Evolutionary conservation across 2,797 vertebrate genomes (phyloP), one percentile per base, ranked within the genome.

Genomic region (Tokudaia tokunoshimensis): DNA sequence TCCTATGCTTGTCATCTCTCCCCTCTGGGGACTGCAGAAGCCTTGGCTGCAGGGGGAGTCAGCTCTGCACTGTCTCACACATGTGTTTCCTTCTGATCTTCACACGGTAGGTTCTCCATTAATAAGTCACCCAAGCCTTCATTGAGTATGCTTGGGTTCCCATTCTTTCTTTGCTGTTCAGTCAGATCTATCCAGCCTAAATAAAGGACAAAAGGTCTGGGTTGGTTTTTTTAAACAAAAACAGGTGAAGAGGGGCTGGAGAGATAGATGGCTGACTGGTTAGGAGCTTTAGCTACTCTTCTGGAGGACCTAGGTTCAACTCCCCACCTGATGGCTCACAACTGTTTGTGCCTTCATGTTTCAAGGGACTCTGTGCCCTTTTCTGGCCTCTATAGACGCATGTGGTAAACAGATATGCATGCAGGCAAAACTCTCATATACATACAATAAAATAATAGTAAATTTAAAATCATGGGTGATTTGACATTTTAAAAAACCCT

Each of bases 221-320:
- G 20, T 67, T 81, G 78, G 20, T 94, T 89, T 94, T 89, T 96
- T 83, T 87, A 95, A 63, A 92, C 76, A 76, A 89, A 96, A 91
- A 76, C 34, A 47, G 61, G 74, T 82, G 74, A 84, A 70, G 72
- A 65, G 61, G 61, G 44, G 47, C 44, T 86, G 47, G 7, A 70
- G 63, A 52, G 20, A 65, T 11, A 67, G 61, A 52, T 15, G 31
- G 47, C 44, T 70, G 20, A 50, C 34, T 70, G 63, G 47, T 86
- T 86, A 37, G 50, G 20, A 52, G 31, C 47, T n/a, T 86, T n/a
- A 34, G 44, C 47, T 52, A 34, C 34, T 70, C 63, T 86, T 86
- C 41, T 0, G 0, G 31, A 37, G 44, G 47, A 70, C 63, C 63
- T 67, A 63, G 20, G 63, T 85, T 52, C 83, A 70, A 65, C 22